A percentile compares a stretch with the other conserved stretches of the same genome.
phyloP scores from a whole-genome alignment of 1,140 invertebrate species.

The Pinna nobilis region DNA sequence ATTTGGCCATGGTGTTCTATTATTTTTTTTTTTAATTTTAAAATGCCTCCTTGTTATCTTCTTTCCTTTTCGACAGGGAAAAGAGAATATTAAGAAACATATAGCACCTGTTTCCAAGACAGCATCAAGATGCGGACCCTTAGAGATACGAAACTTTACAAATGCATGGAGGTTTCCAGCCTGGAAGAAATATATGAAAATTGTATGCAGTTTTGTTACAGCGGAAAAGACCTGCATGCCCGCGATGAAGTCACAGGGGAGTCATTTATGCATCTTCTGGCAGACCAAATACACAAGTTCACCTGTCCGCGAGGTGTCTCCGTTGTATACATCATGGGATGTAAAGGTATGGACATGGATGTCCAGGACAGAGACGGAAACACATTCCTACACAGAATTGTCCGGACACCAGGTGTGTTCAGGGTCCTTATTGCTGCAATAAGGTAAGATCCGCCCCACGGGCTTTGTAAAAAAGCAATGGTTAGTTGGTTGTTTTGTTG shows the following conservation, averaged over 20 bases:
- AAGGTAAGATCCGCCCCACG: constrained; percentile 42
- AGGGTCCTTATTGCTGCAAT: constrained; percentile 42
- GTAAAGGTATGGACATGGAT: constrained; percentile 48
- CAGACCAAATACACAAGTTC: constrained; percentile 39
- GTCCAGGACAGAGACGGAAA: constrained; percentile 42
- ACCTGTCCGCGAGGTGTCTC: constrained; percentile 24
- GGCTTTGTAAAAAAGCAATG: too few relatives aligned
- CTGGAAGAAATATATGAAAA: constrained; percentile 5
- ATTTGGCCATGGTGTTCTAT: too few relatives aligned
- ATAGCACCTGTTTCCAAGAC: too few relatives aligned
- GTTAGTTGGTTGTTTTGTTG: too few relatives aligned
- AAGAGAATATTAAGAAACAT: too few relatives aligned
- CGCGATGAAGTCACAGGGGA: constrained; percentile 45
- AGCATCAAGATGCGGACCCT: constrained; percentile 22
- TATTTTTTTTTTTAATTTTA: too few relatives aligned
- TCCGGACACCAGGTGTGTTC: constrained; percentile 39
- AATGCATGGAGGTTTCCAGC: constrained; percentile 4
- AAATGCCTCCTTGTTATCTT: too few relatives aligned
- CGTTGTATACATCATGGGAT: constrained; percentile 46
- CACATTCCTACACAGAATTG: constrained; percentile 47
- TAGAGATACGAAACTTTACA: constrained; percentile 24
- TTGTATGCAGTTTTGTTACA: constrained; percentile 23
- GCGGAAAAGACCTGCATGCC: constrained; percentile 36
- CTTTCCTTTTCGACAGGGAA: too few relatives aligned
- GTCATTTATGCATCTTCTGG: constrained; percentile 45